Evolutionary conservation across 2,113 vertebrate species (phyloP), one percentile per base, ranked within the genome.

Genomic region (Dermatemys mawii): DNA sequence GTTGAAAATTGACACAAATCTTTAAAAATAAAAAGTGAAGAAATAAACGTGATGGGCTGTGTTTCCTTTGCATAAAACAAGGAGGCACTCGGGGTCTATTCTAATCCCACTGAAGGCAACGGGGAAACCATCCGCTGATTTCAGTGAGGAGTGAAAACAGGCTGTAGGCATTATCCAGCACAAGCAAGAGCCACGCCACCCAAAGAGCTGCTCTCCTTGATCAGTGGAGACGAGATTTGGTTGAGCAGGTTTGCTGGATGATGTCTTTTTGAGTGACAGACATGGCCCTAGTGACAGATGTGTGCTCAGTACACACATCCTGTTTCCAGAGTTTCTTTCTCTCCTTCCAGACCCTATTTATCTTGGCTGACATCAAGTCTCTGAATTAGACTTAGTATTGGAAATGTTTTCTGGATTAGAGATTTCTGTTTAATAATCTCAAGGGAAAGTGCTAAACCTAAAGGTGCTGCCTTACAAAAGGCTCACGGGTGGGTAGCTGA

Each of bases 361-460:
- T 90, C 53, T 90, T 88, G 84, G 81, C 81, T 94, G 95, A 96
- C 90, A 87, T 93, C 82, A 83, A 95, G 93, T 91, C 91, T 92
- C 78, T 90, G 93, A 92, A 90, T 97, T 96, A 97, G 88, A 84
- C 78, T 95, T 94, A 90, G 97, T 93, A 90, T 92, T 95, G 4
- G 2, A 93, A 97, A 95, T 93, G 90, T 95, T 96, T 97, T 96
- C 84, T 93, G 87, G 78, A 92, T 96, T 96, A 96, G 81, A 93
- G 87, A 93, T 87, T 96, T 83, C 87, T 93, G 67, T 92, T 97
- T 97, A 94, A 89, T 88, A 89, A 92, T 48, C 73, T 81, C 80
- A 41, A 78, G 50, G 90, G 83, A 87, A 93, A 94, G 80, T 54
- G 53, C 41, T 91, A 84, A 51, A 83, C 70, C 90, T 90, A 93